Evolutionary conservation across 1,140 invertebrate genomes (phyloP).

Genomic region (Bemisia tabaci): DNA sequence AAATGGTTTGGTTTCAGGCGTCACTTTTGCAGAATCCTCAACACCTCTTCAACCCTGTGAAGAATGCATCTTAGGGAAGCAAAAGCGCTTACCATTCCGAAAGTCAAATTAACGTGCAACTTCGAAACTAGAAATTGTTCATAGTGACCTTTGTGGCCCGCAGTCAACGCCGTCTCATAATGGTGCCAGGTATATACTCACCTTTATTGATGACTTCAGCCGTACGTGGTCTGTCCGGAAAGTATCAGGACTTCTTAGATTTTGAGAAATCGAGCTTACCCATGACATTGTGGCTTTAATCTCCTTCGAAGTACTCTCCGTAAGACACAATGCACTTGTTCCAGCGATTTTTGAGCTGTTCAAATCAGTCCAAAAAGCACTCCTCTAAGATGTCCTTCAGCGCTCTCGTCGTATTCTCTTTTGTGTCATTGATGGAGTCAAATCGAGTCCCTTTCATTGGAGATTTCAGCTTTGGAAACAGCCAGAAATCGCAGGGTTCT

Average conservation of each 20-base stretch:
- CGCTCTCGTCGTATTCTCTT: too few species aligned
- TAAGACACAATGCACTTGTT: too few species aligned
- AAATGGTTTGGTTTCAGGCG: neutral
- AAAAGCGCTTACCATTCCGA: neutral
- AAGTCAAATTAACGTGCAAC: neutral
- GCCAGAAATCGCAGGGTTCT: too few species aligned
- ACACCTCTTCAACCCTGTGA: neutral
- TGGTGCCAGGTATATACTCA: conserved; percentile 29
- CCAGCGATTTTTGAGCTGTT: too few species aligned
- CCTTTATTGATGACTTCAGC: conserved; percentile 33
- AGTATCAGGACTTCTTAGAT: neutral
- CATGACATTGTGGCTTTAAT: too few species aligned
- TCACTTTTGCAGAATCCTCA: neutral
- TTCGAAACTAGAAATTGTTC: conserved; percentile 11
- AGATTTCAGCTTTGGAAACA: too few species aligned
- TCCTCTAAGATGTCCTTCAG: too few species aligned
- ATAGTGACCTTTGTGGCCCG: conserved; percentile 31
- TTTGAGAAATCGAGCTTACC: neutral
- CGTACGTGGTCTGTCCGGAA: conserved; percentile 17
- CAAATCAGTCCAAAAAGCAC: too few species aligned
- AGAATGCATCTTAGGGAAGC: neutral
- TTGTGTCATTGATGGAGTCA: too few species aligned
- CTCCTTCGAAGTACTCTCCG: too few species aligned
- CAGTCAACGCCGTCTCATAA: conserved; percentile 28
- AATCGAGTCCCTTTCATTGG: too few species aligned